These are phyloP conservation scores for Borostomias antarcticus DNA, from an alignment of 2,797 vertebrate genomes.

Conservation along the genomic window DNA sequence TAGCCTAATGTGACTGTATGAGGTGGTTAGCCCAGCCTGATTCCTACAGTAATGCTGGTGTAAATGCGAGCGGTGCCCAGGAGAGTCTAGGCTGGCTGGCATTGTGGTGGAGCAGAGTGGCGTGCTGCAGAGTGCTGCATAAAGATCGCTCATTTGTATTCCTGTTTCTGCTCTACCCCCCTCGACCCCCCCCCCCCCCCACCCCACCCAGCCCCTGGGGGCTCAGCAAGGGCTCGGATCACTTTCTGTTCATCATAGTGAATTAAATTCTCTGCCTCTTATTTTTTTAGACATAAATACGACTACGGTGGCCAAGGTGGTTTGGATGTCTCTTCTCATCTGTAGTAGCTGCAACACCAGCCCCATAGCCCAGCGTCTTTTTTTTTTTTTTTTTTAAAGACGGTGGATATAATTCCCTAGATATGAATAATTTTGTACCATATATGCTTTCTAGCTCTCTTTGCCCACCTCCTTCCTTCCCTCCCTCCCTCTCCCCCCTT, in stretches of 20 bases:
- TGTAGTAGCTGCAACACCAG: slow-evolving; percentile 33
- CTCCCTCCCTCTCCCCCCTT: background rate
- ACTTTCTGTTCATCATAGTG: too few relatives aligned
- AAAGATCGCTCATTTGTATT: slow-evolving; percentile 54
- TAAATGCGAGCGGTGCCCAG: slow-evolving; percentile 11
- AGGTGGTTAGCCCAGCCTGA: too few relatives aligned
- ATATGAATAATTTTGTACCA: slow-evolving; percentile 4
- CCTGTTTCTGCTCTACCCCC: slow-evolving; percentile 17
- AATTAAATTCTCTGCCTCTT: too few relatives aligned
- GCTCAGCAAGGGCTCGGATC: slow-evolving; percentile 31
- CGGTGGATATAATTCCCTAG: slow-evolving; percentile 1
- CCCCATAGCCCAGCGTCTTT: background rate
- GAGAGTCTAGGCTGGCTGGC: slow-evolving; percentile 8
- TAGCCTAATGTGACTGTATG: too few relatives aligned
- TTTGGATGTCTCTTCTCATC: slow-evolving; percentile 29
- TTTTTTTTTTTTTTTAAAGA: slow-evolving; percentile 1
- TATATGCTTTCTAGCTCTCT: too few relatives aligned
- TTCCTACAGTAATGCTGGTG: too few relatives aligned
- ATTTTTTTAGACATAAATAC: slow-evolving; percentile 27
- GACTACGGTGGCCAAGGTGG: slow-evolving; percentile 8
- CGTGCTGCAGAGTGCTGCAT: slow-evolving; percentile 38
- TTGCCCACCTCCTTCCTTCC: slow-evolving; percentile 10
- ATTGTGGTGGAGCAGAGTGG: slow-evolving; percentile 29
- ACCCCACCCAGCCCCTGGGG: background rate
- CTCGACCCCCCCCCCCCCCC: too few relatives aligned